These are phyloP conservation scores for Philonicus albiceps DNA, from an alignment of 2,888 invertebrate species.

Conservation along the genomic window DNA sequence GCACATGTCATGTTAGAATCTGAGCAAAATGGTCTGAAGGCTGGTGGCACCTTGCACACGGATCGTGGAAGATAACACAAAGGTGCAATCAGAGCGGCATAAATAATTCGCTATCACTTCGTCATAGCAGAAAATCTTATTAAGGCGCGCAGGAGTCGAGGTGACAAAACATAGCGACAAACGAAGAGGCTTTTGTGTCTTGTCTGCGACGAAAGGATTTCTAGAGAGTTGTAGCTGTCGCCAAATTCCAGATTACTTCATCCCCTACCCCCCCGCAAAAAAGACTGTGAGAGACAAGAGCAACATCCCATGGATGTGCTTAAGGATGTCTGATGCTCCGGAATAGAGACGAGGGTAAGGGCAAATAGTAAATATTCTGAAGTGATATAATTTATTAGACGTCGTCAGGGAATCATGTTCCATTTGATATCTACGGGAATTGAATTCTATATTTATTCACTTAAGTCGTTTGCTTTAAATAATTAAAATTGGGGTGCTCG, in stretches of 20 bases:
- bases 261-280: background rate
- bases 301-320: background rate
- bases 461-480: conserved; percentile 17
- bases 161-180: background rate
- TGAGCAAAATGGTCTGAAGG: background rate
- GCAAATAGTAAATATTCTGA: background rate
- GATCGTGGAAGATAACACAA: background rate
- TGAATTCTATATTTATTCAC: conserved; percentile 33
- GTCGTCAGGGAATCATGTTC: conserved; percentile 10
- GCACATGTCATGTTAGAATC: background rate
- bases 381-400: conserved; percentile 24
- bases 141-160: background rate
- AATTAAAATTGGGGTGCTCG: conserved; percentile 12
- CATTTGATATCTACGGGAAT: conserved; percentile 19
- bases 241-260: conserved; percentile 19
- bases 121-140: background rate
- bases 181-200: conserved; percentile 1
- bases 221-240: background rate
- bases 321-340: background rate
- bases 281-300: background rate
- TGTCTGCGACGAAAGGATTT: background rate
- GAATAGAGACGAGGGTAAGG: background rate
- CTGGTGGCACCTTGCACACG: background rate
- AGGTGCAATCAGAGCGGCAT: conserved; percentile 42
- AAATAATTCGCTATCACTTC: conserved; percentile 41